phyloP scores from a whole-genome alignment of 2,888 invertebrate species.

The Epinotia brunnichana region DNA sequence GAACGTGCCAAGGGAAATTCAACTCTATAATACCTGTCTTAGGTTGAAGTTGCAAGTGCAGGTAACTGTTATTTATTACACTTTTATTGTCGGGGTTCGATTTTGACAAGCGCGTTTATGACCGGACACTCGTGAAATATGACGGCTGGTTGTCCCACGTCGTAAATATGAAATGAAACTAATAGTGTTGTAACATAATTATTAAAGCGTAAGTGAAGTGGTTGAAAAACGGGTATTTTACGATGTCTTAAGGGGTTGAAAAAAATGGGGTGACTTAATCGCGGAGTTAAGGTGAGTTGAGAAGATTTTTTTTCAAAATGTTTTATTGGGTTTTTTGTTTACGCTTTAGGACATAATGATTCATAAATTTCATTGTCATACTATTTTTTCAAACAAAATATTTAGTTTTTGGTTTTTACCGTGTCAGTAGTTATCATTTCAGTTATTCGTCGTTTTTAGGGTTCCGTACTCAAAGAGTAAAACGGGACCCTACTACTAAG shows the following conservation, averaged over 20 bases:
- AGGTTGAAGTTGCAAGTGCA: neutral
- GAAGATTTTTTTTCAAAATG: neutral
- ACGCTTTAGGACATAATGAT: too few species aligned
- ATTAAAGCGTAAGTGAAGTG: slow-evolving; percentile 42
- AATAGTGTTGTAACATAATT: slow-evolving; percentile 48
- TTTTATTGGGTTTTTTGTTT: neutral
- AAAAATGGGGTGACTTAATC: slow-evolving; percentile 1
- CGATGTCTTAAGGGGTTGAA: neutral
- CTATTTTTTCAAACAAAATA: neutral
- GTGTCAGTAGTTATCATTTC: too few species aligned
- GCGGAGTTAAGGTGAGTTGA: too few species aligned
- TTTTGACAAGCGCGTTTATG: slow-evolving; percentile 50
- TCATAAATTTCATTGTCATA: too few species aligned
- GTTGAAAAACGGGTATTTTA: slow-evolving; percentile 37
- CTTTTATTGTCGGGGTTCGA: neutral
- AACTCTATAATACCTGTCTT: neutral
- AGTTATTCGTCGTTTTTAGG: too few species aligned
- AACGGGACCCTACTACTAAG: too few species aligned
- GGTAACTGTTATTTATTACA: slow-evolving; percentile 45
- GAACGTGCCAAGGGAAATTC: slow-evolving; percentile 42
- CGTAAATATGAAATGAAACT: slow-evolving; percentile 55
- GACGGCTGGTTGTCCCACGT: slow-evolving; percentile 49
- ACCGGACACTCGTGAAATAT: slow-evolving; percentile 52
- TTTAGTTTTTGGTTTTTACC: too few species aligned
- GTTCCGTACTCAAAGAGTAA: too few species aligned